Percentiles rank a stretch among this genome's conserved stretches.
Evolutionary conservation across 2,888 invertebrate genomes (phyloP).

Genomic region (Mycogona germanica): DNA sequence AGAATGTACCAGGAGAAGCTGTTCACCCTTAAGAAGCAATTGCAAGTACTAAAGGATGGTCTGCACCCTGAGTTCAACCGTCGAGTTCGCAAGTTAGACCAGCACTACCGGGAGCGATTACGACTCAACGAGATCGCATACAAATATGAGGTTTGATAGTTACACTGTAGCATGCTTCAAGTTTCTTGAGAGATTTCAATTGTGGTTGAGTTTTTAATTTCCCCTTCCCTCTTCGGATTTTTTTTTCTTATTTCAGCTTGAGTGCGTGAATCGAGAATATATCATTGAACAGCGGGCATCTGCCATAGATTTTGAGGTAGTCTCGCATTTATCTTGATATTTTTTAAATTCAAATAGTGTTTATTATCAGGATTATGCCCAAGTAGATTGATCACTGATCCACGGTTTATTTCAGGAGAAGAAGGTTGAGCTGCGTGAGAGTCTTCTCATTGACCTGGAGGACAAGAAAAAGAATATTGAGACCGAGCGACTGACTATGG

Average conservation of each 20-base stretch:
- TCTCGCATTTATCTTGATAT: too few relatives aligned
- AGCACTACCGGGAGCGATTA: constrained; percentile 61
- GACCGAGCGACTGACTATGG: constrained; percentile 73
- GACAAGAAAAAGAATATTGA: constrained; percentile 84
- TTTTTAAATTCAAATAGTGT: too few relatives aligned
- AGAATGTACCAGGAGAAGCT: constrained; percentile 74
- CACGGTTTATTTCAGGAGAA: constrained; percentile 49
- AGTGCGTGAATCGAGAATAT: constrained; percentile 78
- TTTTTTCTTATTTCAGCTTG: constrained; percentile 49
- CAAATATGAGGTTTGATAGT: constrained; percentile 30
- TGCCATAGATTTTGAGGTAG: constrained; percentile 70
- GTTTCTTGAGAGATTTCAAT: too few relatives aligned
- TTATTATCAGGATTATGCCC: too few relatives aligned
- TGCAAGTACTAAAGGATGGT: constrained; percentile 76
- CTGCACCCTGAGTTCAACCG: constrained; percentile 74
- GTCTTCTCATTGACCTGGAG: constrained; percentile 77
- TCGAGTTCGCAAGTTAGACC: constrained; percentile 66
- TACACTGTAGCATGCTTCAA: too few relatives aligned
- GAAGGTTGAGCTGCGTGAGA: constrained; percentile 79
- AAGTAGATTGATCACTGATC: too few relatives aligned
- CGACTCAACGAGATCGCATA: constrained; percentile 34
- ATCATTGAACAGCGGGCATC: constrained; percentile 76
- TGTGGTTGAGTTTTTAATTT: too few relatives aligned
- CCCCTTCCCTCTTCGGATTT: too few relatives aligned
- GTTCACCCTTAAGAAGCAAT: constrained; percentile 74